A percentile compares a stretch with the other conserved stretches of the same genome.
Evolutionary conservation across 2,888 invertebrate genomes (phyloP).

Genomic region (Apeira syringaria): DNA sequence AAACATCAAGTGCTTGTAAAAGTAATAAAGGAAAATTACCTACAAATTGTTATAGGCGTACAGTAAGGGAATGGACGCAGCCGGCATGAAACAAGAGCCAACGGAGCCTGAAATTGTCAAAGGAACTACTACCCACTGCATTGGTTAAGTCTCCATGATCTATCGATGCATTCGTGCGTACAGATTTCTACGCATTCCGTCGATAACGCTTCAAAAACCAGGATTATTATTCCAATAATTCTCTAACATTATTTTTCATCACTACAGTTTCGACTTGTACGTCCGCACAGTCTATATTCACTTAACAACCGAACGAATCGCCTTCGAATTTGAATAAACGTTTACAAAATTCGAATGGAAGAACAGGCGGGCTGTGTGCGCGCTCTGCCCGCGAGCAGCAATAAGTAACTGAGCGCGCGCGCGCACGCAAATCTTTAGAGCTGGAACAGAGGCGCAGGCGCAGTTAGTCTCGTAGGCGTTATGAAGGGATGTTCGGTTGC

Average conservation of each 20-base stretch:
- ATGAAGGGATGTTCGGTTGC: conserved; percentile 54
- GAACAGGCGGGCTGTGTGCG: conserved; percentile 48
- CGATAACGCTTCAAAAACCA: conserved; percentile 36
- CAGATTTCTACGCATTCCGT: conserved; percentile 68
- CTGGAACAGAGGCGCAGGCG: conserved; percentile 7
- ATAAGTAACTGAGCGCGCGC: conserved; percentile 49
- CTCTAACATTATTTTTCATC: conserved; percentile 17
- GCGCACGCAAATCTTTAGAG: conserved; percentile 50
- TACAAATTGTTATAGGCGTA: conserved; percentile 44
- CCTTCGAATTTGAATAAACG: conserved; percentile 30
- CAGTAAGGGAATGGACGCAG: conserved; percentile 53
- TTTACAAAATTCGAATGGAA: conserved; percentile 44
- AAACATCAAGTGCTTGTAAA: conserved; percentile 7
- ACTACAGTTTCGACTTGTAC: conserved; percentile 30
- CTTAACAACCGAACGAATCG: conserved; percentile 29
- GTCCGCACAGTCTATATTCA: conserved; percentile 38
- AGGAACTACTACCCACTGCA: conserved; percentile 56
- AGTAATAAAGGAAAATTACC: conserved; percentile 28
- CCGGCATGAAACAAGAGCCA: conserved; percentile 61
- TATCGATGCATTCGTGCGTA: conserved; percentile 54
- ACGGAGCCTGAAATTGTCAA: conserved; percentile 64
- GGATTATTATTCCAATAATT: conserved; percentile 32
- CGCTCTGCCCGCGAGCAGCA: conserved; percentile 54
- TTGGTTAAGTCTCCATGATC: conserved; percentile 58
- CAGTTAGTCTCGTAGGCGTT: conserved; percentile 21